Evolutionary conservation across 2,113 vertebrate genomes (phyloP), one percentile per base, ranked within the genome.

Genomic region (Cynocephalus volans): DNA sequence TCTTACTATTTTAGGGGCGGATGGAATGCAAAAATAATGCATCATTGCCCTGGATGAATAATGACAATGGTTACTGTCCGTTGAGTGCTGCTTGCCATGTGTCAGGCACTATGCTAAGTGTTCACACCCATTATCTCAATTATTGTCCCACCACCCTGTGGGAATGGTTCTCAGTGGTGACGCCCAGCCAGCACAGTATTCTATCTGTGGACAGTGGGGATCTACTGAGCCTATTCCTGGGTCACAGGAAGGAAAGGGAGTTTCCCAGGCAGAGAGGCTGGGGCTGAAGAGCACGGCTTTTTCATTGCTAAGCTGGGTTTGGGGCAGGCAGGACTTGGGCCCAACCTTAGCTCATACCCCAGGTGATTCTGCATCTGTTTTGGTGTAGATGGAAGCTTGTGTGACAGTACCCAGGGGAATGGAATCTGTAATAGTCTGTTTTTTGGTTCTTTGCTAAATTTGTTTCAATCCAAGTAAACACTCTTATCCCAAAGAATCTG

Each of bases 391-490:
- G 56, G 56, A 86, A 73, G 10, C 26, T 41, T 95, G 13, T 77
- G 24, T 82, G 56, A 41, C 19, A 3, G n/a, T 58, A 58, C 28
- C 3, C 60, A 92, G 45, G 3, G 21, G 14, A 69, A 86, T 86
- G n/a, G 79, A 79, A 45, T 75, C 56, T 80, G 1, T 82, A 62
- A 15, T 64, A 89, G 6, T 52, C 5, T 41, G 41, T 3, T 77
- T 33, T 70, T 96, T 58, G 52, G 76, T 89, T 95, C 50, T 92
- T 82, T 62, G 72, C 65, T 76, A 88, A 79, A 7, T 86, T 77
- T 90, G 9, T 24, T 95, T 70, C 58, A 6, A 75, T 52, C 52
- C 87, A 93, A 67, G 18, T 95, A 75, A 84, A 31, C 10, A 54
- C 18, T 77, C 19, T 72, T 41, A 60, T 83, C 31, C 18, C 62